Evolutionary conservation across 2,113 vertebrate species (phyloP).

Genomic region (Riparia riparia): DNA sequence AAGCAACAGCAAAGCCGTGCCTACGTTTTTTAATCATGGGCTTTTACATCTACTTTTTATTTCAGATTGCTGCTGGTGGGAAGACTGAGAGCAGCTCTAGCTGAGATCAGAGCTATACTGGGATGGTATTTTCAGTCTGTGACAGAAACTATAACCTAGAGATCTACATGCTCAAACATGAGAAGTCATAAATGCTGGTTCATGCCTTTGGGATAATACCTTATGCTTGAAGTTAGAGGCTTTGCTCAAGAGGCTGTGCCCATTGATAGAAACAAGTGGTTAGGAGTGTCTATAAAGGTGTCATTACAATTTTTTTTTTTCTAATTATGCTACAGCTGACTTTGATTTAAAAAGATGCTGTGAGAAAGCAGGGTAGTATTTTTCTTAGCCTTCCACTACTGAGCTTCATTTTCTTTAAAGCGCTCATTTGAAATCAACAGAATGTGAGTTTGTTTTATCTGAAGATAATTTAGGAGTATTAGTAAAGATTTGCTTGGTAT

Average conservation of each 20-base stretch:
- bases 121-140: background rate
- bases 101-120: background rate
- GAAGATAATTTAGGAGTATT: background rate
- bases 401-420: background rate
- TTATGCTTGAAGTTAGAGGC: background rate
- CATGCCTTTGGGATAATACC: background rate
- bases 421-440: background rate
- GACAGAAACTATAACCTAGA: background rate
- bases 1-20: background rate
- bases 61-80: background rate
- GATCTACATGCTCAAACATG: rapidly evolving
- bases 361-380: background rate
- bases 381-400: background rate
- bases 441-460: background rate
- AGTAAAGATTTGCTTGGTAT: background rate
- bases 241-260: background rate
- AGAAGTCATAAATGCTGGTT: background rate
- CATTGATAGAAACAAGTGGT: background rate
- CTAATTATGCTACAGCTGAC: background rate
- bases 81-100: background rate
- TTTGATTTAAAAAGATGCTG: background rate
- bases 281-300: background rate
- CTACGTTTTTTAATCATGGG: background rate
- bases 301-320: background rate
- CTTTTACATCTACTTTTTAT: background rate